These are phyloP conservation scores for Drosophila setosimentum DNA, from an alignment of 2,888 invertebrate species.

Conservation along the genomic window DNA sequence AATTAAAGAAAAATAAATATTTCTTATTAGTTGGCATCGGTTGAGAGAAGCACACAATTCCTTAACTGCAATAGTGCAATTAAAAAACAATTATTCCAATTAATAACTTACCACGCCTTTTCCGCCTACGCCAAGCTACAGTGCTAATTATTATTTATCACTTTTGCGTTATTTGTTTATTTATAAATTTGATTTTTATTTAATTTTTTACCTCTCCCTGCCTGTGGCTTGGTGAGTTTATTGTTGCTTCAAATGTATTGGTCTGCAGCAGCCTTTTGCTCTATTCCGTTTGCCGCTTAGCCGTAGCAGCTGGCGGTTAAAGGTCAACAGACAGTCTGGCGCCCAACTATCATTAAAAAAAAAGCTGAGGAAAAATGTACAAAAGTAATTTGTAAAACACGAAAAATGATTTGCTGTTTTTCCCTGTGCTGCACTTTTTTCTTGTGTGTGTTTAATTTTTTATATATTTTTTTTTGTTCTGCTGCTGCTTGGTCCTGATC, in stretches of 20 bases:
- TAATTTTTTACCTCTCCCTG: neutral
- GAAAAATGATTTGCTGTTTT: conserved; percentile 66
- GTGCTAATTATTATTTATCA: conserved; percentile 4
- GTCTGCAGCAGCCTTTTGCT: neutral
- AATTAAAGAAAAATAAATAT: neutral
- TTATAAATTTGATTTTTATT: neutral
- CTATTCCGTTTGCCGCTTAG: conserved; percentile 9
- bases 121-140: neutral
- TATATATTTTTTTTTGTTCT: conserved; percentile 2
- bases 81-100: neutral
- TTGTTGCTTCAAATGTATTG: conserved; percentile 21
- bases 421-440: conserved; percentile 2
- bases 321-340: conserved; percentile 78
- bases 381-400: conserved; percentile 78
- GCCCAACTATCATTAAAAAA: conserved; percentile 72
- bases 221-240: conserved; percentile 1
- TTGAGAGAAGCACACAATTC: neutral
- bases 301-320: conserved; percentile 52
- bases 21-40: neutral
- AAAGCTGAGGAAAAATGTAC: conserved; percentile 28
- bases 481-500: conserved; percentile 42
- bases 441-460: conserved; percentile 3
- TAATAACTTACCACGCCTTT: neutral
- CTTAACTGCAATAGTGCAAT: neutral
- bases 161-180: neutral